Evolutionary conservation across 92 coral and sea anemone genomes (phyloP).

Genomic region (Umimayanthus chanpuru): DNA sequence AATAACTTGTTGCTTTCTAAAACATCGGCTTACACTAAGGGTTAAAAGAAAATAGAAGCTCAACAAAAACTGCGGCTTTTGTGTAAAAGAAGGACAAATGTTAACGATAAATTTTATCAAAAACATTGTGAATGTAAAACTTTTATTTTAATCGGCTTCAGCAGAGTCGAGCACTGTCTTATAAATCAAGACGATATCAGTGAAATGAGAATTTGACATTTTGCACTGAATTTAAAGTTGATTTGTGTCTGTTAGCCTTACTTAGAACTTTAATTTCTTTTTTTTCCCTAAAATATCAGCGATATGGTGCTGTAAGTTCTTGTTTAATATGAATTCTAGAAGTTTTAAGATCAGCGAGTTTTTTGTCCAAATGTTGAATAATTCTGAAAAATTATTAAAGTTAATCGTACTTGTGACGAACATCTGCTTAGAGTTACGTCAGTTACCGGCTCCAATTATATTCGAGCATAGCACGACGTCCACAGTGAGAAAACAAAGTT

Average conservation of each 20-base stretch:
- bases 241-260: slow-evolving; percentile 24
- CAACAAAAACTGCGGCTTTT: slow-evolving; percentile 27
- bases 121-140: slow-evolving; percentile 12
- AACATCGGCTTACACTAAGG: slow-evolving; percentile 9
- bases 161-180: slow-evolving; percentile 23
- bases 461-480: slow-evolving; percentile 29
- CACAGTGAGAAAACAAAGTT: too few species aligned
- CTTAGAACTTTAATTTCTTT: too few species aligned
- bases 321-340: slow-evolving; percentile 6
- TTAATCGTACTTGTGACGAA: slow-evolving; percentile 32
- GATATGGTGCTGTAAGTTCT: slow-evolving; percentile 7
- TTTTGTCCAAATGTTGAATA: slow-evolving; percentile 8
- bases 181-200: too few species aligned
- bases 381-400: slow-evolving; percentile 23
- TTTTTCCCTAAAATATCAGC: neutral
- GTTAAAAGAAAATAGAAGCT: too few species aligned
- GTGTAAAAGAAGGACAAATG: slow-evolving; percentile 20
- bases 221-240: slow-evolving; percentile 16
- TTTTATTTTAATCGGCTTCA: slow-evolving; percentile 9
- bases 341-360: slow-evolving; percentile 19
- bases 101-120: slow-evolving; percentile 26
- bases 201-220: too few species aligned
- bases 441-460: slow-evolving; percentile 33
- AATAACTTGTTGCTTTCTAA: slow-evolving; percentile 1
- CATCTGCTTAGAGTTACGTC: too few species aligned